Evolutionary conservation across 1,140 invertebrate species (phyloP).

Genomic region (Cydia pomonella): DNA sequence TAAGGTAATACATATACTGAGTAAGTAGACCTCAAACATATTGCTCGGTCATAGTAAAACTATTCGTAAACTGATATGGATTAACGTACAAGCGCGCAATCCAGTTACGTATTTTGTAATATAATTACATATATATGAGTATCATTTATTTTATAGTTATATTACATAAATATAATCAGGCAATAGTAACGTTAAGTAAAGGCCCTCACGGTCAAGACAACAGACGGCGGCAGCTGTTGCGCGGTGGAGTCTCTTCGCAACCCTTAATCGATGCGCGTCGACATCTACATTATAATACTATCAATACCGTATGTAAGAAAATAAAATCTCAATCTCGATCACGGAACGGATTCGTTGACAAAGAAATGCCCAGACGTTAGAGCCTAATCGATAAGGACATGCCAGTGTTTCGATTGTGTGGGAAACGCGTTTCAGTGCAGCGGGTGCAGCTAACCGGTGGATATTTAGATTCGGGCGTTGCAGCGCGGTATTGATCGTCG

Average conservation of each 20-base stretch:
- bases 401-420: slow-evolving; percentile 11
- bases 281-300: slow-evolving; percentile 42
- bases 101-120: slow-evolving; percentile 14
- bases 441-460: slow-evolving; percentile 32
- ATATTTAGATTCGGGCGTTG: slow-evolving; percentile 33
- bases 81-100: background rate
- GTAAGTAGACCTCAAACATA: slow-evolving; percentile 9
- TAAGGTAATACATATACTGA: slow-evolving; percentile 17
- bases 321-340: slow-evolving; percentile 1
- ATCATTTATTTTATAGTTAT: slow-evolving; percentile 19
- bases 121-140: slow-evolving; percentile 9
- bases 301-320: slow-evolving; percentile 1
- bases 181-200: slow-evolving; percentile 36
- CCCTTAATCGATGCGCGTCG: slow-evolving; percentile 62
- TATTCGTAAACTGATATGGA: background rate
- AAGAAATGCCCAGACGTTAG: background rate
- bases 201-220: slow-evolving; percentile 76
- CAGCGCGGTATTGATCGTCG: slow-evolving; percentile 42
- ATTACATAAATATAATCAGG: slow-evolving; percentile 28
- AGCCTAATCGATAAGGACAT: background rate
- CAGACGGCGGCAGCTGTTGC: slow-evolving; percentile 68
- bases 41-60: background rate
- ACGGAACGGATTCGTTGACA: background rate
- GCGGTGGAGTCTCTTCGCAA: slow-evolving; percentile 51
- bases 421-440: slow-evolving; percentile 14